Conservation (phyloP, 1,140 invertebrate species). For the Protaetia brevitarsis region DNA sequence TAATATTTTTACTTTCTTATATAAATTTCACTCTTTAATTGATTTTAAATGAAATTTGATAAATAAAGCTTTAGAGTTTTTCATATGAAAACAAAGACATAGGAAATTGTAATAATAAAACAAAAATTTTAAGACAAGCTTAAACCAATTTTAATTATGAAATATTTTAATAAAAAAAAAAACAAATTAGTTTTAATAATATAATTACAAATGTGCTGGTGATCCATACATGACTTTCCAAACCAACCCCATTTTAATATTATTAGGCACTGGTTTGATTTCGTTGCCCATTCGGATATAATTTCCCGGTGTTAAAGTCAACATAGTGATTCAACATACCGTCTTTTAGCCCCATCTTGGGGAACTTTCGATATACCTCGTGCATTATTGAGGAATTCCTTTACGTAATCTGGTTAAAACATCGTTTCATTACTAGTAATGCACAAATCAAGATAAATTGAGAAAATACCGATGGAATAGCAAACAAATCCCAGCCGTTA, state of each 20-base stretch:
- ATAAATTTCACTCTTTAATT: constrained; percentile 23
- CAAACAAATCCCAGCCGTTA: constrained; percentile 88
- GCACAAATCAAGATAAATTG: constrained; percentile 3
- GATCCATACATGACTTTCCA: constrained; percentile 83
- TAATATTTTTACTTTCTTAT: neutral
- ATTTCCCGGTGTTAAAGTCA: constrained; percentile 77
- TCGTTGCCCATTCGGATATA: constrained; percentile 65
- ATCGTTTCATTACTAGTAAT: neutral
- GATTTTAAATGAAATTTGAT: too few relatives aligned
- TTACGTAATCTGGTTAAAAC: constrained; percentile 76
- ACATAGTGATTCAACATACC: constrained; percentile 84
- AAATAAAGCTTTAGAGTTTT: too few relatives aligned
- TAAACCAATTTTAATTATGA: neutral
- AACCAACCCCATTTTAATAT: constrained; percentile 72
- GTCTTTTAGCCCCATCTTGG: constrained; percentile 44
- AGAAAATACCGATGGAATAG: constrained; percentile 73
- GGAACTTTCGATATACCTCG: constrained; percentile 41
- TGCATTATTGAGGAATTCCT: constrained; percentile 72
- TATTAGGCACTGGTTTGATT: constrained; percentile 50
- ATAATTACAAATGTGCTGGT: constrained; percentile 76
- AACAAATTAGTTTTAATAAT: too few relatives aligned
- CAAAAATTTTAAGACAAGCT: too few relatives aligned
- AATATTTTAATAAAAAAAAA: constrained; percentile 16
- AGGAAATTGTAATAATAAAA: too few relatives aligned
- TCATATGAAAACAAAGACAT: too few relatives aligned